Evolutionary conservation across 2,888 invertebrate species (phyloP).

Genomic region (Stictocephala bisonia): DNA sequence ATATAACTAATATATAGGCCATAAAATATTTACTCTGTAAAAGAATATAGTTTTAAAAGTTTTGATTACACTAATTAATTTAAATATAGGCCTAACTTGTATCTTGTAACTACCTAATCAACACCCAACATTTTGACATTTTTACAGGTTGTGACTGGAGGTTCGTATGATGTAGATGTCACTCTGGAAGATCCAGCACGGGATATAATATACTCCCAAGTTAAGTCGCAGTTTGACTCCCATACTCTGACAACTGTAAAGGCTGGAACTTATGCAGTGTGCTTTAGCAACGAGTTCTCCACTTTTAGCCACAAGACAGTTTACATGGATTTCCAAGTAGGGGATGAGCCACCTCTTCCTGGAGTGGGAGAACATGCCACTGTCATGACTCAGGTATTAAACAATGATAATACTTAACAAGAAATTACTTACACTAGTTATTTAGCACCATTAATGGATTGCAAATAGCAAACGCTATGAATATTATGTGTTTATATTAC

Average conservation of each 20-base stretch:
- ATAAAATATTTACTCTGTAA: too few relatives aligned
- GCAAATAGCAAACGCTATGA: too few relatives aligned
- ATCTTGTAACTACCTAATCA: too few relatives aligned
- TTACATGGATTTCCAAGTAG: slow-evolving; percentile 98
- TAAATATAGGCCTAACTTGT: too few relatives aligned
- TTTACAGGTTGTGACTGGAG: slow-evolving; percentile 95
- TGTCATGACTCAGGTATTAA: slow-evolving; percentile 86
- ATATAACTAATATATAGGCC: too few relatives aligned
- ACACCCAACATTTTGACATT: too few relatives aligned
- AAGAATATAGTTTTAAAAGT: too few relatives aligned
- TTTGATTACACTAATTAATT: too few relatives aligned
- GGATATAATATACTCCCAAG: slow-evolving; percentile 89
- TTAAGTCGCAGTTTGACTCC: slow-evolving; percentile 96
- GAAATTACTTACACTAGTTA: neutral
- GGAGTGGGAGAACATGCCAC: slow-evolving; percentile 90
- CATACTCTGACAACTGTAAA: slow-evolving; percentile 83
- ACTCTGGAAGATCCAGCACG: slow-evolving; percentile 88
- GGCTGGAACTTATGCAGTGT: slow-evolving; percentile 84
- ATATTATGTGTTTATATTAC: too few relatives aligned
- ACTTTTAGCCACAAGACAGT: slow-evolving; percentile 98
- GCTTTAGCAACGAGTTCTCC: slow-evolving; percentile 99
- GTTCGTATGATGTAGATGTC: slow-evolving; percentile 98
- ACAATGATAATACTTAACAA: neutral
- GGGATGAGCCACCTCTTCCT: slow-evolving; percentile 87
- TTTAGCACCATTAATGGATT: too few relatives aligned